These are phyloP conservation scores for Thera obeliscata DNA, from an alignment of 2,888 invertebrate species.

Conservation along the genomic window DNA sequence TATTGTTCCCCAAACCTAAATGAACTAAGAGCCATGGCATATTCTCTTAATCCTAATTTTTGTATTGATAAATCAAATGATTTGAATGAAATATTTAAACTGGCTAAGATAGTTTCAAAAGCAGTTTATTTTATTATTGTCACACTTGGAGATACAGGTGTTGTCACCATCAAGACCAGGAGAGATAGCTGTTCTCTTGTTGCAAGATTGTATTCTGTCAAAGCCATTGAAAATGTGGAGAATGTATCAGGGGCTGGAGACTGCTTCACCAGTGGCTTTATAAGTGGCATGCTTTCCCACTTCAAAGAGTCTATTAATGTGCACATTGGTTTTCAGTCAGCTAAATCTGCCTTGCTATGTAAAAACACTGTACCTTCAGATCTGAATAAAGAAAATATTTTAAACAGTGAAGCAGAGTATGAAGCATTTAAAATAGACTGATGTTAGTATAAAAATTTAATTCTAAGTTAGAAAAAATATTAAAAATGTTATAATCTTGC, in stretches of 20 bases:
- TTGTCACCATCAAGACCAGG: slow-evolving; percentile 71
- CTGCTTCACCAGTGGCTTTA: slow-evolving; percentile 89
- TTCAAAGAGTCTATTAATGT: slow-evolving; percentile 84
- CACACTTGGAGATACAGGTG: slow-evolving; percentile 86
- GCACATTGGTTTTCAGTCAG: slow-evolving; percentile 86
- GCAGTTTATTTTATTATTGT: slow-evolving; percentile 84
- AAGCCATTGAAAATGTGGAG: slow-evolving; percentile 73
- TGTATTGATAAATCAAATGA: slow-evolving; percentile 45
- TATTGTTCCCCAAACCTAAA: slow-evolving; percentile 92
- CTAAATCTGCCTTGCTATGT: slow-evolving; percentile 84
- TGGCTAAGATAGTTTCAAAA: slow-evolving; percentile 69
- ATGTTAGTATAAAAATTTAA: background rate
- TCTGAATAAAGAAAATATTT: slow-evolving; percentile 39
- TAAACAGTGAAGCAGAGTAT: slow-evolving; percentile 19
- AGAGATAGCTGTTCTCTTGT: slow-evolving; percentile 31
- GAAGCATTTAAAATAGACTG: slow-evolving; percentile 23
- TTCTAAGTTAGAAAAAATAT: background rate
- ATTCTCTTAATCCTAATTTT: slow-evolving; percentile 65
- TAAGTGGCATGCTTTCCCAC: slow-evolving; percentile 85
- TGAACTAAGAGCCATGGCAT: slow-evolving; percentile 89
- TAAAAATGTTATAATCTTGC: background rate
- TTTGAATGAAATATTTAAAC: slow-evolving; percentile 55
- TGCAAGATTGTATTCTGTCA: slow-evolving; percentile 67
- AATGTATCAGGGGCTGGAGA: slow-evolving; percentile 95
- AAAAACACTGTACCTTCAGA: slow-evolving; percentile 84